A percentile compares a stretch with the other conserved stretches of the same genome.
These are phyloP conservation scores for Unio pictorum DNA, from an alignment of 2,888 invertebrate genomes.

Conservation along the genomic window DNA sequence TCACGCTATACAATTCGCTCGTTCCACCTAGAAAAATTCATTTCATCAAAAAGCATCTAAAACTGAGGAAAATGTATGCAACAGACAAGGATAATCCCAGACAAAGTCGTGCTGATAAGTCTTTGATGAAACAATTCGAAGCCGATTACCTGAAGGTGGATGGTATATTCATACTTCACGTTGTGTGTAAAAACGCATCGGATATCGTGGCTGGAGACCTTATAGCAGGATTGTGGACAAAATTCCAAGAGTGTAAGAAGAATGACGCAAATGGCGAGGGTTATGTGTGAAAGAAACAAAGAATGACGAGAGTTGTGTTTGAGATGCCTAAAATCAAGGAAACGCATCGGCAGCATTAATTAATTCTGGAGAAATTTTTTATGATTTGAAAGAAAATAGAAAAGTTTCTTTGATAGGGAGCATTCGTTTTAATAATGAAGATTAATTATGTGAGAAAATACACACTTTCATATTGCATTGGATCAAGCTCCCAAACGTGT, in stretches of 20 bases:
- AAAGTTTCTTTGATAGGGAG: too few relatives aligned
- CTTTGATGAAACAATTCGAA: slow-evolving; percentile 48
- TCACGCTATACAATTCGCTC: slow-evolving; percentile 54
- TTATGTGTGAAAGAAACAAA: slow-evolving; percentile 17
- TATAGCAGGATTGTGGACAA: slow-evolving; percentile 48
- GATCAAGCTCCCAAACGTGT: too few relatives aligned
- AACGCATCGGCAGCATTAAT: too few relatives aligned
- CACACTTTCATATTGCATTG: too few relatives aligned
- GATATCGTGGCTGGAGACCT: slow-evolving; percentile 55
- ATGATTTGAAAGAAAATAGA: too few relatives aligned
- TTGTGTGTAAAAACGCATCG: slow-evolving; percentile 56
- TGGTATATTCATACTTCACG: slow-evolving; percentile 56
- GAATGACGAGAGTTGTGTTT: too few relatives aligned
- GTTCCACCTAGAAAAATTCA: slow-evolving; percentile 53
- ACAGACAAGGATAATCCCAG: slow-evolving; percentile 13
- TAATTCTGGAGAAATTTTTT: too few relatives aligned
- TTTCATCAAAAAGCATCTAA: slow-evolving; percentile 60
- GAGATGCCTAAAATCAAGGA: too few relatives aligned
- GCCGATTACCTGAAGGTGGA: slow-evolving; percentile 56
- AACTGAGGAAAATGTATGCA: slow-evolving; percentile 32
- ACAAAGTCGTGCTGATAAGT: slow-evolving; percentile 32
- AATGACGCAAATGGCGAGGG: too few relatives aligned
- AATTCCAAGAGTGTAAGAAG: slow-evolving; percentile 25
- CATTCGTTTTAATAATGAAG: too few relatives aligned
- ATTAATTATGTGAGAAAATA: too few relatives aligned